Conservation (phyloP, 2,113 vertebrate genomes). For the Phyllopteryx taeniolatus region DNA sequence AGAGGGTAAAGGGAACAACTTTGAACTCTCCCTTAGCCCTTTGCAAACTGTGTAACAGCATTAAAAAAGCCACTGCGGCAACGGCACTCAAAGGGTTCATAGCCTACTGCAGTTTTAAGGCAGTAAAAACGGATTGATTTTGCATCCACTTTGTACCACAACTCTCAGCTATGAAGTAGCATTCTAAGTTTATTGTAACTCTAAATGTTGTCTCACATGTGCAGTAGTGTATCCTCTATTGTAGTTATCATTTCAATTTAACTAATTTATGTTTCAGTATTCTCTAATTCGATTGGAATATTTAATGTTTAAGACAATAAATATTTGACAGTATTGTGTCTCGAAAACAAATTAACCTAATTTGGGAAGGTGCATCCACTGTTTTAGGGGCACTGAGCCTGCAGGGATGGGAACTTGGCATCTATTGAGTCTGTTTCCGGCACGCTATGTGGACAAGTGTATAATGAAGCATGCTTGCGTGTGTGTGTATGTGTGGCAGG, state of each 20-base stretch:
- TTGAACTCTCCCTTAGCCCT: not conserved
- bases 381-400: constrained; percentile 61
- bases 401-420: constrained; percentile 58
- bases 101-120: constrained; percentile 7
- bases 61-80: constrained; percentile 31
- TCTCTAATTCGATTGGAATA: not conserved
- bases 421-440: constrained; percentile 67
- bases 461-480: constrained; percentile 66
- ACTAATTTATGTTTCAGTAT: not conserved
- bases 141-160: not conserved
- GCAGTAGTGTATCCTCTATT: not conserved
- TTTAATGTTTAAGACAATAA: not conserved
- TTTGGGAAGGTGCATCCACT: constrained; percentile 62
- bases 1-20: constrained; percentile 12
- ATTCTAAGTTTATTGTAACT: not conserved
- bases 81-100: constrained; percentile 3
- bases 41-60: constrained; percentile 14
- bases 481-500: constrained; percentile 31
- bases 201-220: not conserved
- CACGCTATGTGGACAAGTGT: constrained; percentile 73
- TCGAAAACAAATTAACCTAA: constrained; percentile 62
- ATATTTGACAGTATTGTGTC: constrained; percentile 28
- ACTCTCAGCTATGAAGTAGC: not conserved
- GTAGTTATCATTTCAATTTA: not conserved
- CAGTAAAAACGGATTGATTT: not conserved